Evolutionary conservation across 2,888 invertebrate species (phyloP).

Genomic region (Drosophila pegasa): DNA sequence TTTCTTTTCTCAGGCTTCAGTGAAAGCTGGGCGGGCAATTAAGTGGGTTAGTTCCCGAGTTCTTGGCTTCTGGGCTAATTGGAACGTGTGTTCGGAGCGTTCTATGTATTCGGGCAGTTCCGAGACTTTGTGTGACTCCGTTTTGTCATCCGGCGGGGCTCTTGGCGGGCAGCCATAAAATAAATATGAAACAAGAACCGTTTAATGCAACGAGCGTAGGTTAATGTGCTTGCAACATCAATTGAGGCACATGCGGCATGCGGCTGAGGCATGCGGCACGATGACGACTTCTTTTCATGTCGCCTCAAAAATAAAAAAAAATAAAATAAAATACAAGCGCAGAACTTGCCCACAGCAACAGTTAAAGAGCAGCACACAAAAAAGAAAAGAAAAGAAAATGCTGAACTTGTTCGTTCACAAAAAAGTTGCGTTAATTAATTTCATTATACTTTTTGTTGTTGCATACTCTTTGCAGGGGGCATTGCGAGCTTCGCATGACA

Average conservation of each 20-base stretch:
- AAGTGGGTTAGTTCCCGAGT: constrained; percentile 15
- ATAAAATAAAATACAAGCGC: neutral
- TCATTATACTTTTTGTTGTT: constrained; percentile 39
- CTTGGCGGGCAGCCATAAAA: constrained; percentile 24
- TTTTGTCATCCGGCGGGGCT: constrained; percentile 3
- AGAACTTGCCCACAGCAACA: constrained; percentile 17
- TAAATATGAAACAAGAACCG: constrained; percentile 54
- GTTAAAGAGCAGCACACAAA: constrained; percentile 23
- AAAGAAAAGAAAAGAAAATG: constrained; percentile 12
- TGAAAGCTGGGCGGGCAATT: constrained; percentile 21
- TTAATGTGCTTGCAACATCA: constrained; percentile 58
- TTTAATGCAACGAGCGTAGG: constrained; percentile 46
- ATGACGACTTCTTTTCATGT: constrained; percentile 39
- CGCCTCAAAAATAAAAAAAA: constrained; percentile 28
- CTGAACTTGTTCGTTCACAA: constrained; percentile 24
- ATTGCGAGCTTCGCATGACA: constrained; percentile 12
- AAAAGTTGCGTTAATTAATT: constrained; percentile 69
- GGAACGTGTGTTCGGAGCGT: neutral
- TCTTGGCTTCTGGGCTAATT: constrained; percentile 20
- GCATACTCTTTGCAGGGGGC: constrained; percentile 23
- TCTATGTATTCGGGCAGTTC: constrained; percentile 1
- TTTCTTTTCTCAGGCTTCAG: constrained; percentile 24
- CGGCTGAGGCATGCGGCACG: constrained; percentile 32
- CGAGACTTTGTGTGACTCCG: constrained; percentile 3
- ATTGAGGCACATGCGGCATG: constrained; percentile 48